Evolutionary conservation across 2,113 vertebrate genomes (phyloP).

Genomic region (Periophthalmodon schlosseri): DNA sequence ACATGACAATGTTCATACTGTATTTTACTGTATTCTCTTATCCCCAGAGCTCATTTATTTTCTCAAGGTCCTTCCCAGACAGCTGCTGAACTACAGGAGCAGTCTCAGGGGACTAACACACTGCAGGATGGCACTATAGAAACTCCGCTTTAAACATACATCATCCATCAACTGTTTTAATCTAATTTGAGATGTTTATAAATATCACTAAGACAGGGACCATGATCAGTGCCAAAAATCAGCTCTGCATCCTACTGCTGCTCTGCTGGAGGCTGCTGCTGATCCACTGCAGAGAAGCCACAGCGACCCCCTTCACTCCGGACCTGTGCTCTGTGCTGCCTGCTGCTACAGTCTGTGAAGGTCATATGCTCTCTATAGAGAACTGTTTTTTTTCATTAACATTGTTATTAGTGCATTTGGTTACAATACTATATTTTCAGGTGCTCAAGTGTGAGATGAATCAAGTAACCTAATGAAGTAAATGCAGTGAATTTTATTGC

Average conservation of each 20-base stretch:
- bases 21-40: constrained; percentile 15
- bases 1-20: neutral
- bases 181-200: neutral
- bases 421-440: neutral
- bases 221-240: constrained; percentile 33
- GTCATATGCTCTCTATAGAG: neutral
- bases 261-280: constrained; percentile 43
- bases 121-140: neutral
- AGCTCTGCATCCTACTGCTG: constrained; percentile 41
- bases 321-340: neutral
- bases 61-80: constrained; percentile 53
- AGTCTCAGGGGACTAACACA: constrained; percentile 49
- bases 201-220: constrained; percentile 23
- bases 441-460: neutral
- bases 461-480: neutral
- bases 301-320: constrained; percentile 15
- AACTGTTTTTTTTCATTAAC: neutral
- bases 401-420: neutral
- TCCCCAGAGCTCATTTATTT: constrained; percentile 55
- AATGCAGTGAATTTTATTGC: neutral
- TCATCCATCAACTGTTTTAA: neutral
- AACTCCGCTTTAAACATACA: neutral
- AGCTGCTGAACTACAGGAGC: constrained; percentile 49
- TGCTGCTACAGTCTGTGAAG: constrained; percentile 1
- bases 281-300: constrained; percentile 50